Percentiles rank a stretch among this genome's conserved stretches.
These are phyloP conservation scores for Myxocyprinus asiaticus DNA, from an alignment of 2,113 vertebrate genomes.

Conservation along the genomic window DNA sequence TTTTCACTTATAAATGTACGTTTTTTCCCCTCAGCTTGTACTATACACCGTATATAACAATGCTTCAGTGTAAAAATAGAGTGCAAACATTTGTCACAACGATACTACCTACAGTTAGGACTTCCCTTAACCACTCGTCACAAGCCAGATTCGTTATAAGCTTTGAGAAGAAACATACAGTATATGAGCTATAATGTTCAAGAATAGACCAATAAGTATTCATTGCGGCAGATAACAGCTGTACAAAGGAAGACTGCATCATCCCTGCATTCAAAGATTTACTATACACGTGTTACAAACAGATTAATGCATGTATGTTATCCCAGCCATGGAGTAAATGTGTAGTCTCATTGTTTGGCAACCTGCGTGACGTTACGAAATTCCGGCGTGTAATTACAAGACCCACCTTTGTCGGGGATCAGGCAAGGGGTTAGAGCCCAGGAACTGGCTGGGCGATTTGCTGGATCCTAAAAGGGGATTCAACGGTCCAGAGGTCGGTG, in stretches of 20 bases:
- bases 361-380: not conserved
- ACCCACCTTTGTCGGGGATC: constrained; percentile 86
- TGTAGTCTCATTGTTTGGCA: not conserved
- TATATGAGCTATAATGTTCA: no score
- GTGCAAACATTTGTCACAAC: not conserved
- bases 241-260: not conserved
- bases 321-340: not conserved
- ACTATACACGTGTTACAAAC: not conserved
- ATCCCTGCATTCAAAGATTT: not conserved
- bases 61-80: not conserved
- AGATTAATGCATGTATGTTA: not conserved
- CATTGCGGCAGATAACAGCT: not conserved
- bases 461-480: constrained; percentile 48
- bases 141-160: not conserved
- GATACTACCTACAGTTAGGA: not conserved
- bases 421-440: constrained; percentile 56
- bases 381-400: not conserved
- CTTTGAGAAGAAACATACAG: not conserved
- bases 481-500: constrained; percentile 58
- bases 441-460: constrained; percentile 66
- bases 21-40: not conserved
- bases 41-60: not conserved
- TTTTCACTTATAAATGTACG: not conserved
- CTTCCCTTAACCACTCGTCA: not conserved
- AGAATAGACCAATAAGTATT: no score